These are phyloP conservation scores for Chouioia cunea DNA, from an alignment of 2,888 invertebrate genomes.

Conservation along the genomic window DNA sequence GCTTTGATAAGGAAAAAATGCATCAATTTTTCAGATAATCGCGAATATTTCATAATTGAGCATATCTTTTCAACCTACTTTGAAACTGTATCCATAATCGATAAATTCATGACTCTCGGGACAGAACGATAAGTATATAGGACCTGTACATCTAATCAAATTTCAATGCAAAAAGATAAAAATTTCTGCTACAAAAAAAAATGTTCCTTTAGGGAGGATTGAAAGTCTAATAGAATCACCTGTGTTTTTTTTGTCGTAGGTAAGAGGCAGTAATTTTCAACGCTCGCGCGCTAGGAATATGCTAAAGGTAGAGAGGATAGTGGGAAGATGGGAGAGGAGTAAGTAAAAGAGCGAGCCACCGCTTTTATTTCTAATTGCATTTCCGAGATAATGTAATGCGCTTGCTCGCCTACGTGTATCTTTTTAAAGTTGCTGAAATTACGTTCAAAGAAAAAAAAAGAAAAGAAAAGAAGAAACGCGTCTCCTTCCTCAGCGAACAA, in stretches of 20 bases:
- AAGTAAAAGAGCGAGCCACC: conserved; percentile 47
- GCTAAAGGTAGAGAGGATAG: conserved; percentile 13
- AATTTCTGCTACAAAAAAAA: too few species aligned
- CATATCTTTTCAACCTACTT: too few species aligned
- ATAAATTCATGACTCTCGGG: too few species aligned
- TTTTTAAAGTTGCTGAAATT: conserved; percentile 36
- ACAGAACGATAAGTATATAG: too few species aligned
- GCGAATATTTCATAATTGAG: too few species aligned
- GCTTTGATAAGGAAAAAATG: too few species aligned
- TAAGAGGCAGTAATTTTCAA: conserved; percentile 54
- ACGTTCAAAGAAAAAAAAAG: neutral
- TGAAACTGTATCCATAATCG: too few species aligned
- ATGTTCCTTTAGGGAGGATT: neutral
- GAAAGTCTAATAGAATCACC: conserved; percentile 47
- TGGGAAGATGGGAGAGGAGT: conserved; percentile 13
- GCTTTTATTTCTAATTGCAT: conserved; percentile 61
- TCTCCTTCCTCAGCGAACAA: neutral
- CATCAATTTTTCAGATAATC: too few species aligned
- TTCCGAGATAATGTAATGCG: conserved; percentile 47
- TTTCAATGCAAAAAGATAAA: too few species aligned
- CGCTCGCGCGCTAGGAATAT: conserved; percentile 10
- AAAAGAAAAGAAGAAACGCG: neutral
- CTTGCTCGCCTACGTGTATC: conserved; percentile 25
- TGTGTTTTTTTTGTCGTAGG: conserved; percentile 52
- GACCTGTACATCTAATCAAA: too few species aligned